Conservation (phyloP, 1,140 invertebrate genomes). For the Anastatus disparis region DNA sequence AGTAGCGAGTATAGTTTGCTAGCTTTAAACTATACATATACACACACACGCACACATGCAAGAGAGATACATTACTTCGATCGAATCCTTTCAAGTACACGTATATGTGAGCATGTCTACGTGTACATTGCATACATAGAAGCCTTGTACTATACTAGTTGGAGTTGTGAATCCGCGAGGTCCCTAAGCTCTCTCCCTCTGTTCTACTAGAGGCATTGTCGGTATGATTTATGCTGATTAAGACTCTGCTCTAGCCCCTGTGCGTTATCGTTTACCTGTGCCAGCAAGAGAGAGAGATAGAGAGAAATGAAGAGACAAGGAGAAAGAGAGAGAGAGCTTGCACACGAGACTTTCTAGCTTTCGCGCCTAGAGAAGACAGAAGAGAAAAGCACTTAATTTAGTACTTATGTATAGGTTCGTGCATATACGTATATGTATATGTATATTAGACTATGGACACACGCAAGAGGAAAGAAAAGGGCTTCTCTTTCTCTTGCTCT, state of each 20-base stretch:
- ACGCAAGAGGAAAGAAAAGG: no score
- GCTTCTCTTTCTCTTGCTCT: constrained; percentile 27
- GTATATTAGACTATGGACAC: no score
- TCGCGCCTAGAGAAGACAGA: constrained; percentile 40
- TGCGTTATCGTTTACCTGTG: constrained; percentile 59
- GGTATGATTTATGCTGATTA: constrained; percentile 67
- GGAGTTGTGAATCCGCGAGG: constrained; percentile 17
- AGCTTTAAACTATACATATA: not conserved
- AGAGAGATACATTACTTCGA: not conserved
- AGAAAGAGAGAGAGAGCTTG: constrained; percentile 32
- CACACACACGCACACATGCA: not conserved
- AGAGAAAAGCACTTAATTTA: constrained; percentile 56
- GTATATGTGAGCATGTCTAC: no score
- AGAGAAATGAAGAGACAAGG: no score
- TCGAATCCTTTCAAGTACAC: constrained; percentile 19
- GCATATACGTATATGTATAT: no score
- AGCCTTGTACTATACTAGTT: not conserved
- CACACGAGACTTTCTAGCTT: constrained; percentile 37
- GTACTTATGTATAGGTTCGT: constrained; percentile 40
- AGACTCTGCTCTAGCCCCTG: constrained; percentile 53
- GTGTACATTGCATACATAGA: no score
- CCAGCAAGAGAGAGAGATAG: no score
- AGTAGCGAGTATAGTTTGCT: not conserved
- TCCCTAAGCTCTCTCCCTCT: not conserved
- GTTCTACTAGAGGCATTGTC: constrained; percentile 45